A percentile compares a stretch with the other conserved stretches of the same genome.
Evolutionary conservation across 2,888 invertebrate species (phyloP).

Genomic region (Athripsodes cinereus): DNA sequence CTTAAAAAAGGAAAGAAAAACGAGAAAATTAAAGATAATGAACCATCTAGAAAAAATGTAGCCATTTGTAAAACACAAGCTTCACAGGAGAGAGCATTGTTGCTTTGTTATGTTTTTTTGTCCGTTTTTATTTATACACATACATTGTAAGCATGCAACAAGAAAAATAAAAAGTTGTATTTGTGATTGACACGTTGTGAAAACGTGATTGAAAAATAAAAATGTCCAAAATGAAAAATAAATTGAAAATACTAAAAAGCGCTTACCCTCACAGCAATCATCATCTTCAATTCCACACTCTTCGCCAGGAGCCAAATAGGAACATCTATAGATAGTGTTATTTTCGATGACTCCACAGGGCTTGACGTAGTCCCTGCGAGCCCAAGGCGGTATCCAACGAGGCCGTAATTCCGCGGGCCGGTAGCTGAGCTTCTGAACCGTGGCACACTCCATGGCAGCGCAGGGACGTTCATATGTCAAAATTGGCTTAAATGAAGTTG

Average conservation of each 20-base stretch:
- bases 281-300: conserved; percentile 51
- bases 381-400: conserved; percentile 46
- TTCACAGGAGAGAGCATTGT: no score
- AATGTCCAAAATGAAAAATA: neutral
- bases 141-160: no score
- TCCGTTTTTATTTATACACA: no score
- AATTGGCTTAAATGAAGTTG: conserved; percentile 43
- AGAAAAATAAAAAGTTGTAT: no score
- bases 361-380: conserved; percentile 43
- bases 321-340: conserved; percentile 55
- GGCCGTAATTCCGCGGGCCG: conserved; percentile 39
- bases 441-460: conserved; percentile 50
- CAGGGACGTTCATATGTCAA: conserved; percentile 46
- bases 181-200: no score
- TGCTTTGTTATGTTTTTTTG: no score
- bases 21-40: no score
- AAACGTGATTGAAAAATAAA: no score
- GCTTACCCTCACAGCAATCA: conserved; percentile 30
- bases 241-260: neutral
- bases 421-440: conserved; percentile 52
- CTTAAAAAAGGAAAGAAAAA: no score
- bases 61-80: no score
- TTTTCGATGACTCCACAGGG: conserved; percentile 45
- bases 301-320: conserved; percentile 55
- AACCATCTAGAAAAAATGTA: no score